A percentile compares a stretch with the other conserved stretches of the same genome.
Conservation (phyloP, 2,888 invertebrate species). For the Parapristionchus giblindavisi region DNA sequence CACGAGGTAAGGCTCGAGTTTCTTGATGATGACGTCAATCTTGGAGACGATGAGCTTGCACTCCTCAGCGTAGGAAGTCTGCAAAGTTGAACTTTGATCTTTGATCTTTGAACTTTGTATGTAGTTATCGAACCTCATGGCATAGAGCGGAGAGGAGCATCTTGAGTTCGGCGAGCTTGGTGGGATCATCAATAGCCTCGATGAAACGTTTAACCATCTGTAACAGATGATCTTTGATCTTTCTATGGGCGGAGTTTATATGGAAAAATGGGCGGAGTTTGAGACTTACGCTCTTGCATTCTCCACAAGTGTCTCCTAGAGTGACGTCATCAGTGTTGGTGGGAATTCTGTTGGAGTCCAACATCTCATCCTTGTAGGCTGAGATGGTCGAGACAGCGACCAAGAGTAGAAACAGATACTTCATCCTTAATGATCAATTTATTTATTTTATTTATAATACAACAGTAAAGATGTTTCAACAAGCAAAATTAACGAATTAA, state of each 20-base stretch:
- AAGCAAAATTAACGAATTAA: too few species aligned
- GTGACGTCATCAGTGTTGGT: neutral
- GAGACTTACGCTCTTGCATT: constrained; percentile 37
- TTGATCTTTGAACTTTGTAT: neutral
- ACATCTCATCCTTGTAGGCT: constrained; percentile 31
- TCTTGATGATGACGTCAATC: constrained; percentile 61
- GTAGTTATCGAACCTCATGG: constrained; percentile 4
- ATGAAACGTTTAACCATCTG: constrained; percentile 58
- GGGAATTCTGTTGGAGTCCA: constrained; percentile 28
- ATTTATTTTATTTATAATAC: too few species aligned
- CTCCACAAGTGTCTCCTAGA: constrained; percentile 27
- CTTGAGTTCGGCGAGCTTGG: constrained; percentile 63
- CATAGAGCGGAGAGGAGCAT: constrained; percentile 41
- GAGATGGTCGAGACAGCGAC: too few species aligned
- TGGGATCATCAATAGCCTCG: constrained; percentile 58
- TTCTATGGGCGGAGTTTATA: too few species aligned
- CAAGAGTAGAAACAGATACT: too few species aligned
- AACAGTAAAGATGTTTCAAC: too few species aligned
- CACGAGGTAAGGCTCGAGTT: constrained; percentile 64
- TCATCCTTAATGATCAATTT: too few species aligned
- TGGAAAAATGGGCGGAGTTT: too few species aligned
- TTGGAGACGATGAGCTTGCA: constrained; percentile 56
- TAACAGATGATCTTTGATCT: too few species aligned
- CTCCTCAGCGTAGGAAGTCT: constrained; percentile 32
- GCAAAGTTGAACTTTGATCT: neutral